A percentile compares a stretch with the other conserved stretches of the same genome.
phyloP scores from a whole-genome alignment of 2,888 invertebrate species.

The Ceraclea dissimilis region DNA sequence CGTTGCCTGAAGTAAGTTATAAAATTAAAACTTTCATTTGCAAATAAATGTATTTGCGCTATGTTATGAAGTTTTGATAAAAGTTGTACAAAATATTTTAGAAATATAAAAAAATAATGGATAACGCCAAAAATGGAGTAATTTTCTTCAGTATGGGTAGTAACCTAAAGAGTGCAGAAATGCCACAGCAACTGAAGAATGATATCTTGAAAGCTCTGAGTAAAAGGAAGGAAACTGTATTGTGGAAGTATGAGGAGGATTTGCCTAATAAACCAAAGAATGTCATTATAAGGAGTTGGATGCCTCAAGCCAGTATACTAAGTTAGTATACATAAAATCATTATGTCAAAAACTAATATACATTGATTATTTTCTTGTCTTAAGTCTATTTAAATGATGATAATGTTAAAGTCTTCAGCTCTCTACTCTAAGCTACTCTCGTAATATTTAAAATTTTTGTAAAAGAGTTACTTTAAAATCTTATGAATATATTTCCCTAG shows the following conservation, averaged over 20 bases:
- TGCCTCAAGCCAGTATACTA: constrained; percentile 38
- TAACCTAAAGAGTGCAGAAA: constrained; percentile 33
- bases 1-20: constrained; percentile 15
- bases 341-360: not conserved
- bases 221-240: constrained; percentile 39
- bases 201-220: constrained; percentile 37
- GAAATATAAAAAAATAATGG: constrained; percentile 38
- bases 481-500: too few species aligned
- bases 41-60: too few species aligned
- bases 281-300: constrained; percentile 39
- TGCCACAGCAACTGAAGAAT: constrained; percentile 33
- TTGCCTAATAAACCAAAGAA: constrained; percentile 35
- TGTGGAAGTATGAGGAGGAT: constrained; percentile 41
- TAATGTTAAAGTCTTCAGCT: too few species aligned
- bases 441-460: too few species aligned
- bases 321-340: constrained; percentile 30
- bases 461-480: too few species aligned
- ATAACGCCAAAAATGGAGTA: constrained; percentile 39
- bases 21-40: too few species aligned
- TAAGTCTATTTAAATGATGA: not conserved
- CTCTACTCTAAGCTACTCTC: too few species aligned
- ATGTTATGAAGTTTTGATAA: too few species aligned
- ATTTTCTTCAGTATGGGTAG: constrained; percentile 48
- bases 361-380: too few species aligned
- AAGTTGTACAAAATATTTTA: constrained; percentile 22